Evolutionary conservation across 2,113 vertebrate species (phyloP).

Genomic region (Synodontis membranacea): DNA sequence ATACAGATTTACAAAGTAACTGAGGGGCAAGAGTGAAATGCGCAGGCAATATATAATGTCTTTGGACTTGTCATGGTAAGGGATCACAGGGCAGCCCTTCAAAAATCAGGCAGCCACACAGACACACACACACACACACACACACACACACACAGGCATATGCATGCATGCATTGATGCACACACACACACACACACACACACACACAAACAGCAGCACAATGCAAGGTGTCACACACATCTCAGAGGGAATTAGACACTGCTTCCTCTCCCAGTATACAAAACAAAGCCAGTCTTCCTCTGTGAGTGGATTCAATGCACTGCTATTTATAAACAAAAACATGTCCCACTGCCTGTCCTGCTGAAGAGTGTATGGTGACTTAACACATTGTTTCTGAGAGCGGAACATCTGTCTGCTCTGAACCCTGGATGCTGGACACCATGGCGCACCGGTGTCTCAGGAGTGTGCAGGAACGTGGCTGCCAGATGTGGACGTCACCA

Average conservation of each 20-base stretch:
- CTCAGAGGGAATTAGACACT: slow-evolving; percentile 70
- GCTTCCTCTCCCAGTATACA: slow-evolving; percentile 74
- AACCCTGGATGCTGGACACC: slow-evolving; percentile 28
- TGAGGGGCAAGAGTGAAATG: neutral
- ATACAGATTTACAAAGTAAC: neutral
- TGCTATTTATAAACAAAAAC: slow-evolving; percentile 69
- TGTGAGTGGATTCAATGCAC: slow-evolving; percentile 55
- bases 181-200: slow-evolving; percentile 51
- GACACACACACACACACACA: slow-evolving; percentile 23
- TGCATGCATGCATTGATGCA: slow-evolving; percentile 20
- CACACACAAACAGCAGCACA: slow-evolving; percentile 60
- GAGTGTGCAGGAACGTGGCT: neutral
- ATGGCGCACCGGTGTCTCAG: slow-evolving; percentile 19
- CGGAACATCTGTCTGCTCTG: slow-evolving; percentile 57
- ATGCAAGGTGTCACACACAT: slow-evolving; percentile 72
- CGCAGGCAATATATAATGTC: slow-evolving; percentile 29
- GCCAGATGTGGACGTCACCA: slow-evolving; percentile 8
- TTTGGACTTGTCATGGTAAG: slow-evolving; percentile 28
- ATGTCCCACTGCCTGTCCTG: slow-evolving; percentile 60
- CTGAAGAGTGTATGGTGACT: slow-evolving; percentile 48
- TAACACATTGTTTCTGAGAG: slow-evolving; percentile 63
- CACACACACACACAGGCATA: slow-evolving; percentile 36
- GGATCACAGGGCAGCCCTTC: slow-evolving; percentile 39
- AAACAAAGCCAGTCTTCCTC: slow-evolving; percentile 74
- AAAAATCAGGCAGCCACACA: slow-evolving; percentile 37